A percentile compares a stretch with the other conserved stretches of the same genome.
Evolutionary conservation across 1,140 invertebrate genomes (phyloP).

Genomic region (Chrysopa pallens): DNA sequence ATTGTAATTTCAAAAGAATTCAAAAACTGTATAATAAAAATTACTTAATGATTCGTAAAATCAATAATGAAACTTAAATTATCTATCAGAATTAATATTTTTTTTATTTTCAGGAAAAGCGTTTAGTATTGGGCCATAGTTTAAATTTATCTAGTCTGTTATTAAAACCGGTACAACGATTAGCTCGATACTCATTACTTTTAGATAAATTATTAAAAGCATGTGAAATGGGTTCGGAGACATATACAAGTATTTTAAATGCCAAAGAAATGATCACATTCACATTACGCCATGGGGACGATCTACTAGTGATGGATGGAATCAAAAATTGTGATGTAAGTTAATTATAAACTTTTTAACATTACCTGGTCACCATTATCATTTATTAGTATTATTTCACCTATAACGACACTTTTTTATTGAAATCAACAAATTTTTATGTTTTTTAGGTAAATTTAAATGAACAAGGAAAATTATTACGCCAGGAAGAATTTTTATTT

Average conservation of each 20-base stretch:
- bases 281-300: slow-evolving; percentile 14
- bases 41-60: too few species aligned
- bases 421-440: too few species aligned
- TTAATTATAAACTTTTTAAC: too few species aligned
- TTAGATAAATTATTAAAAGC: slow-evolving; percentile 14
- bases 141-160: slow-evolving; percentile 13
- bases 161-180: slow-evolving; percentile 15
- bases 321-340: slow-evolving; percentile 1
- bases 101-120: slow-evolving; percentile 9
- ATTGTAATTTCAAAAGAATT: too few species aligned
- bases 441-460: neutral
- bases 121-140: slow-evolving; percentile 10
- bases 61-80: too few species aligned
- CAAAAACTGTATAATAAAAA: too few species aligned
- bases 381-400: too few species aligned
- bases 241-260: slow-evolving; percentile 4
- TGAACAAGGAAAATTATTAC: neutral
- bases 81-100: too few species aligned
- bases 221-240: slow-evolving; percentile 7
- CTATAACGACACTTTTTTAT: too few species aligned
- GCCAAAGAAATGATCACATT: slow-evolving; percentile 11
- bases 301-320: slow-evolving; percentile 12
- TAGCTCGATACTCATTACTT: slow-evolving; percentile 15
- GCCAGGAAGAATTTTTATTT: neutral
- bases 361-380: too few species aligned